Evolutionary conservation across 2,113 vertebrate genomes (phyloP).

Genomic region (Amphiprion ocellaris): DNA sequence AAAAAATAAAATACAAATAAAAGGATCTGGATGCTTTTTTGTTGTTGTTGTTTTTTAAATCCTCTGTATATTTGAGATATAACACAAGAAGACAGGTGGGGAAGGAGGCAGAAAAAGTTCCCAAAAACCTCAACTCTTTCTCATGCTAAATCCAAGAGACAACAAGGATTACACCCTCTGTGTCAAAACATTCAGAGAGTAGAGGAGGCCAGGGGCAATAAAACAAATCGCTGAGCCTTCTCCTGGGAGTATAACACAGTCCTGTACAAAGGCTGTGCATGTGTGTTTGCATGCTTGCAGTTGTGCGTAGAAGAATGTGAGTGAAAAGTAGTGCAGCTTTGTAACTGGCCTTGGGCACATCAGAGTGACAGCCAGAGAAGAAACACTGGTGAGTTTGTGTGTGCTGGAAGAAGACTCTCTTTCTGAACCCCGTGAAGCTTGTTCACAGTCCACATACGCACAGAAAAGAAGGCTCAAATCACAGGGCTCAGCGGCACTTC

Average conservation of each 20-base stretch:
- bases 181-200: conserved; percentile 45
- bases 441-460: conserved; percentile 50
- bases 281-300: conserved; percentile 22
- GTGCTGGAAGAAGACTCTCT: conserved; percentile 38
- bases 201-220: conserved; percentile 46
- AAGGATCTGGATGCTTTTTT: neutral
- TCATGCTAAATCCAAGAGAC: conserved; percentile 24
- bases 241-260: conserved; percentile 31
- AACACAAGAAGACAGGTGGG: neutral
- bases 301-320: conserved; percentile 2
- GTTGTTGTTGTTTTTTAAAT: too few relatives aligned
- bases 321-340: conserved; percentile 17
- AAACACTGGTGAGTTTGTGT: conserved; percentile 29
- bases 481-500: conserved; percentile 62
- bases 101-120: conserved; percentile 1
- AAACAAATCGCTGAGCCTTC: conserved; percentile 42
- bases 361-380: conserved; percentile 38
- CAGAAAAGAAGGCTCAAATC: conserved; percentile 64
- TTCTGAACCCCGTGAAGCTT: conserved; percentile 44
- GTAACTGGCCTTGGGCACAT: conserved; percentile 61
- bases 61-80: neutral
- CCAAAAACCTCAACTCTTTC: conserved; percentile 6
- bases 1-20: too few relatives aligned
- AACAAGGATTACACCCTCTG: conserved; percentile 27
- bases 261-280: conserved; percentile 8